phyloP scores from a whole-genome alignment of 2,888 invertebrate genomes.

The Morinoia aosen region DNA sequence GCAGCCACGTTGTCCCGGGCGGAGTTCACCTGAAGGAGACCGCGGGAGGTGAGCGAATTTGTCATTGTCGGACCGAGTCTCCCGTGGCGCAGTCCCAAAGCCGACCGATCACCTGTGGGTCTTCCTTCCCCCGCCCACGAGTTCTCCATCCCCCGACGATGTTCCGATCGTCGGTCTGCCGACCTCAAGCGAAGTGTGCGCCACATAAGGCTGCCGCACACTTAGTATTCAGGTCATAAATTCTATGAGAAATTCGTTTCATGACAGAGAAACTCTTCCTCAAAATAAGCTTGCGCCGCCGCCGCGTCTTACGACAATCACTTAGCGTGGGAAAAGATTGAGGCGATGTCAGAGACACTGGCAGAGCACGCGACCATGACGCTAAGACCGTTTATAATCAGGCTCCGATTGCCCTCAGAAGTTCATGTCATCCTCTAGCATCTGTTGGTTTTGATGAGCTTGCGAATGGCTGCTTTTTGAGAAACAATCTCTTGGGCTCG shows the following conservation, averaged over 20 bases:
- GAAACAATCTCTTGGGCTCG: too few relatives aligned
- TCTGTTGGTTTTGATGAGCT: not conserved
- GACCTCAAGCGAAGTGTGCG: not conserved
- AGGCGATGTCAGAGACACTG: not conserved
- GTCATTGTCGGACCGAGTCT: constrained; percentile 63
- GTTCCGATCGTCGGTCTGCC: constrained; percentile 23
- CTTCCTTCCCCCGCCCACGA: constrained; percentile 1
- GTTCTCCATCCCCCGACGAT: not conserved
- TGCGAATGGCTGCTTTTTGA: not conserved
- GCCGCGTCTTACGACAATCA: constrained; percentile 8
- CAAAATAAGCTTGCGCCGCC: constrained; percentile 36
- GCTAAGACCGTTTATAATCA: not conserved
- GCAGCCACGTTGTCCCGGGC: not conserved
- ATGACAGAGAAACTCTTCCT: constrained; percentile 50
- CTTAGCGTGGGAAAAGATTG: constrained; percentile 46
- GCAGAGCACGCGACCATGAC: not conserved
- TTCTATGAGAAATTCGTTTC: constrained; percentile 50
- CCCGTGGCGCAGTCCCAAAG: constrained; percentile 61
- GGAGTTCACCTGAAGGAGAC: not conserved
- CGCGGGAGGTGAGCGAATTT: constrained; percentile 63
- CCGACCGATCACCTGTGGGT: constrained; percentile 59
- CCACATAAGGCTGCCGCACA: constrained; percentile 38
- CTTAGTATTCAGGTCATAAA: constrained; percentile 53
- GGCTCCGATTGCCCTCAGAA: not conserved
- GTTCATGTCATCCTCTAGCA: not conserved